Evolutionary conservation across 2,888 invertebrate species (phyloP), one percentile per base, ranked within the genome.

Genomic region (Pheosia tremula): DNA sequence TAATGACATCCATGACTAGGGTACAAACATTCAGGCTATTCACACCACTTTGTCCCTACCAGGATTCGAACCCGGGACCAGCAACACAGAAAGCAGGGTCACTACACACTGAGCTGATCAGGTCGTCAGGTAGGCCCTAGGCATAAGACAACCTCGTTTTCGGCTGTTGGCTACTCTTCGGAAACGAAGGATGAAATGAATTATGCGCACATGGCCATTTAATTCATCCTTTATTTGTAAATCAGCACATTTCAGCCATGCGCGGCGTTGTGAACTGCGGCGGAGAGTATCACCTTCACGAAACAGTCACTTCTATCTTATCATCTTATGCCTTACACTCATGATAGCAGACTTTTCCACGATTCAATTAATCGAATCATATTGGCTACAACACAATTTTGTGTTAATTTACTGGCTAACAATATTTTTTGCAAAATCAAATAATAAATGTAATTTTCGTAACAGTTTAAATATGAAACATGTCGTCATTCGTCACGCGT

Each of bases 241-340:
- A 24, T 24, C 4, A 24, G 3, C 50, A 55, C 39, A 55, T 3
- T n/a, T 7, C 9, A 39, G 3, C 39, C 55, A 55, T 55, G 39
- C 39, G 55, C 38, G 7, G n/a, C 39, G 64, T 71, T 69, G 59
- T 63, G 72, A 76, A 68, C 63, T 62, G 68, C 73, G 75, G 77
- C 77, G 79, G 79, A 83, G 82, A 84, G 83, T 84, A 84, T 90
- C 90, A 89, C 88, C 89, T 90, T 85, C 82, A 77, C 77, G 78
- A 79, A 81, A 83, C 82, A 80, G 84, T 85, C 85, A 82, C 71
- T 75, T 69, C 74, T 89, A 90, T 88, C 89, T 91, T 91, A 91
- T 92, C 91, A 75, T 75, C 76, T 78, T 79, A 77, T 77, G 85
- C 78, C 82, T 87, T 81, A 76, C 78, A 75, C 78, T 75, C 71